Conservation (phyloP, 2,888 invertebrate species). For the Gastrophysa polygoni region DNA sequence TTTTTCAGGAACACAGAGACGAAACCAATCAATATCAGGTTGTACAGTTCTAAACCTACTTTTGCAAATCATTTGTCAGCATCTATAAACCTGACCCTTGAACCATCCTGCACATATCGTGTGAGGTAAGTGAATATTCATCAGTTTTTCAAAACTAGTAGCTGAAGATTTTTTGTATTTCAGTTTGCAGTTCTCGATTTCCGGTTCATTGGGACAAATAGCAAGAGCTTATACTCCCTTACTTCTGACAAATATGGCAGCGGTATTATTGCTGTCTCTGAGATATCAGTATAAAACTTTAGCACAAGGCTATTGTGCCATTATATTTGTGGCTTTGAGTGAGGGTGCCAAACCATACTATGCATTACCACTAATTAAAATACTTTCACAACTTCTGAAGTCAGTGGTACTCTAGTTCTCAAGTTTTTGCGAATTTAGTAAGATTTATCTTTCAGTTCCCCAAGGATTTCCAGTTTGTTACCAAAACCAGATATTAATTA, state of each 20-base stretch:
- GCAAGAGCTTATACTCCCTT: conserved; percentile 70
- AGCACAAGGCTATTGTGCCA: conserved; percentile 48
- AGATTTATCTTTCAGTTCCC: conserved; percentile 7
- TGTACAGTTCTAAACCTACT: conserved; percentile 62
- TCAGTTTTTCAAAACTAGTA: not conserved
- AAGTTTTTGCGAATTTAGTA: conserved; percentile 16
- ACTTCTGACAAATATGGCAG: conserved; percentile 70
- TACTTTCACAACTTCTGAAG: conserved; percentile 59
- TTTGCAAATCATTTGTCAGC: conserved; percentile 52
- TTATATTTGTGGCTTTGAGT: conserved; percentile 65
- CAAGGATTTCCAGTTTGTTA: conserved; percentile 29
- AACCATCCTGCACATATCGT: conserved; percentile 73
- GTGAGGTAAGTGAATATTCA: conserved; percentile 62
- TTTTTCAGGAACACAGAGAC: conserved; percentile 56
- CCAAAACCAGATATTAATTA: conserved; percentile 49
- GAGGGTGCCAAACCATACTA: conserved; percentile 67
- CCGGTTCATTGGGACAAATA: conserved; percentile 67
- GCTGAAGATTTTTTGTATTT: not conserved
- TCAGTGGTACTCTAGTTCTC: conserved; percentile 49
- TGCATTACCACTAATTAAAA: conserved; percentile 60
- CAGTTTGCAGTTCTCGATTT: conserved; percentile 62
- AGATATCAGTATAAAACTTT: conserved; percentile 61
- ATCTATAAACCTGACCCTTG: conserved; percentile 67
- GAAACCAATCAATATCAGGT: conserved; percentile 65
- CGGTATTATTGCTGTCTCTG: conserved; percentile 67